Conservation (phyloP, 1,140 invertebrate species). For the Dufourea novaeangliae region DNA sequence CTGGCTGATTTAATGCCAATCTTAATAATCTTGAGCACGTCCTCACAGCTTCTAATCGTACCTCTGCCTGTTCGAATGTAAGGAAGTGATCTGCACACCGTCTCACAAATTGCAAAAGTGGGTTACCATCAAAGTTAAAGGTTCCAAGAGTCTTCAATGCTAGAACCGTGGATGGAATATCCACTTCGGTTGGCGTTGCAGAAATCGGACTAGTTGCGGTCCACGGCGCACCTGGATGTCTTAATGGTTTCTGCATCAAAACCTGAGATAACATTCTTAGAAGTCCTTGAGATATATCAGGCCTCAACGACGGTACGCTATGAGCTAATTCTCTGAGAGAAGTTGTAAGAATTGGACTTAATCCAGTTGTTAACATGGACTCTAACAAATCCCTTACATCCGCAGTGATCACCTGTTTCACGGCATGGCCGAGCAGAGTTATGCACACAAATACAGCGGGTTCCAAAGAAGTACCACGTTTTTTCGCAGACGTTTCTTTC, state of each 20-base stretch:
- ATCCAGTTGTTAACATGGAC: slow-evolving; percentile 94
- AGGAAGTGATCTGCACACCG: slow-evolving; percentile 96
- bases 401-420: slow-evolving; percentile 87
- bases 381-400: slow-evolving; percentile 94
- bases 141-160: slow-evolving; percentile 96
- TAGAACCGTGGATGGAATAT: slow-evolving; percentile 92
- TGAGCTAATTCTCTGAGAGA: slow-evolving; percentile 94
- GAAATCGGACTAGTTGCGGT: slow-evolving; percentile 75
- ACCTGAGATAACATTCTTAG: slow-evolving; percentile 93
- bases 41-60: slow-evolving; percentile 96
- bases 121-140: slow-evolving; percentile 98
- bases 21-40: slow-evolving; percentile 95
- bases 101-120: slow-evolving; percentile 94
- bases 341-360: slow-evolving; percentile 94
- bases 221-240: slow-evolving; percentile 89
- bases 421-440: slow-evolving; percentile 94
- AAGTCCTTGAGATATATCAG: slow-evolving; percentile 95
- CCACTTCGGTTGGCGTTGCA: slow-evolving; percentile 79
- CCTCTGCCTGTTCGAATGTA: slow-evolving; percentile 93
- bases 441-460: slow-evolving; percentile 97
- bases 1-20: slow-evolving; percentile 87
- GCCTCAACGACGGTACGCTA: slow-evolving; percentile 93
- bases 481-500: slow-evolving; percentile 88
- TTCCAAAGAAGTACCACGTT: slow-evolving; percentile 87
- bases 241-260: slow-evolving; percentile 92